phyloP scores from a whole-genome alignment of 2,113 vertebrate species.

The Hypomesus transpacificus region DNA sequence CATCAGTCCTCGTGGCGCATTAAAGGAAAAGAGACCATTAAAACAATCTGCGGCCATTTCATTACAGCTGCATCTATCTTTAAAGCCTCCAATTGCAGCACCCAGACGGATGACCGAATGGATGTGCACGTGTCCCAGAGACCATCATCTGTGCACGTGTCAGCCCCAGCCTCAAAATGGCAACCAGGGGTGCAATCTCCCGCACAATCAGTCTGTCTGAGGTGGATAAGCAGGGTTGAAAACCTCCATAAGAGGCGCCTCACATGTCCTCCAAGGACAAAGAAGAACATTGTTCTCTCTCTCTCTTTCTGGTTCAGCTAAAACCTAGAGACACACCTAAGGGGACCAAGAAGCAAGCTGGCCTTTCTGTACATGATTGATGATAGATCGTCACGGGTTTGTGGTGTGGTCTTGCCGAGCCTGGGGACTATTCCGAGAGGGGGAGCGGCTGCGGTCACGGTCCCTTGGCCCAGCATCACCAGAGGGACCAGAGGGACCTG shows the following conservation, averaged over 20 bases:
- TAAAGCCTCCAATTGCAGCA: no score
- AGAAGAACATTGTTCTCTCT: conserved; percentile 40
- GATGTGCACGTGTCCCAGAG: no score
- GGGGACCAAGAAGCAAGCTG: not conserved
- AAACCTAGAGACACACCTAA: conserved; percentile 24
- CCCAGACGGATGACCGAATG: no score
- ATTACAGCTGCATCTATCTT: not conserved
- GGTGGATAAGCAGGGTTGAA: conserved; percentile 50
- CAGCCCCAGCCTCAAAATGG: not conserved
- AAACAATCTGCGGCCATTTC: conserved; percentile 40
- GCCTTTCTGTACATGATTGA: no score
- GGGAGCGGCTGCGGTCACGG: conserved; percentile 33
- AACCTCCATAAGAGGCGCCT: conserved; percentile 41
- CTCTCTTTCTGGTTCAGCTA: not conserved
- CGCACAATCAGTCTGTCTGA: conserved; percentile 52
- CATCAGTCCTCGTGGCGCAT: conserved; percentile 24
- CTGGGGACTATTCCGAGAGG: conserved; percentile 3
- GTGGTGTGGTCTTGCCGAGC: no score
- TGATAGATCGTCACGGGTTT: no score
- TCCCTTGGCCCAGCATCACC: conserved; percentile 29
- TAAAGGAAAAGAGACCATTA: conserved; percentile 26
- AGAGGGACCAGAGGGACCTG: conserved; percentile 23
- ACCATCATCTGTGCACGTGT: no score
- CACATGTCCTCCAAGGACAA: conserved; percentile 51
- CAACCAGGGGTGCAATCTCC: conserved; percentile 36